Conservation (phyloP, 2,888 invertebrate species). For the Netelia inedita region DNA sequence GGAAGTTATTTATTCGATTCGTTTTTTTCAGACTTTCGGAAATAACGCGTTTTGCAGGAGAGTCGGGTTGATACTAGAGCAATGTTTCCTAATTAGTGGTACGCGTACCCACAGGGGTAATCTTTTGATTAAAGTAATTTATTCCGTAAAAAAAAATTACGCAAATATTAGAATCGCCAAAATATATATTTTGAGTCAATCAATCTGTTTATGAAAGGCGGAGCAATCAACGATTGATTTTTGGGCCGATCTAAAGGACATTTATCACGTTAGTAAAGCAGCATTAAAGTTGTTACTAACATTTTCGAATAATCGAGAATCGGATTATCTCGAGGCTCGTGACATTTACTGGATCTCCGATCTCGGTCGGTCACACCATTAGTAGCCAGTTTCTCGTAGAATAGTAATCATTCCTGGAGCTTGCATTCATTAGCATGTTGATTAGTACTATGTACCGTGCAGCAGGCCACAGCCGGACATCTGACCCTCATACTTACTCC, state of each 20-base stretch:
- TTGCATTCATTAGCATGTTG: conserved; percentile 66
- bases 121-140: too few relatives aligned
- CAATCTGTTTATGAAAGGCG: neutral
- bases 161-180: too few relatives aligned
- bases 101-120: too few relatives aligned
- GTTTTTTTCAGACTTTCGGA: too few relatives aligned
- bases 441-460: conserved; percentile 54
- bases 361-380: conserved; percentile 8
- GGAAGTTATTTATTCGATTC: too few relatives aligned
- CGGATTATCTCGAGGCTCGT: neutral
- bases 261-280: too few relatives aligned
- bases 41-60: too few relatives aligned
- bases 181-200: neutral
- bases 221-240: neutral
- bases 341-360: conserved; percentile 26
- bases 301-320: neutral
- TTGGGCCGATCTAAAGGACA: neutral
- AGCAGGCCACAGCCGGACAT: conserved; percentile 36
- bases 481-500: conserved; percentile 50
- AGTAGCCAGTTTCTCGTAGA: conserved; percentile 18
- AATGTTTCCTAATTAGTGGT: too few relatives aligned
- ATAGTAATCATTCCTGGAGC: conserved; percentile 59
- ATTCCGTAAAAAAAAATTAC: too few relatives aligned
- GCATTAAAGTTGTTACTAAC: too few relatives aligned
- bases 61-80: too few relatives aligned